Base-by-base conservation (phyloP, 2,797 vertebrate genomes). In the Xyrichtys novacula region DNA sequence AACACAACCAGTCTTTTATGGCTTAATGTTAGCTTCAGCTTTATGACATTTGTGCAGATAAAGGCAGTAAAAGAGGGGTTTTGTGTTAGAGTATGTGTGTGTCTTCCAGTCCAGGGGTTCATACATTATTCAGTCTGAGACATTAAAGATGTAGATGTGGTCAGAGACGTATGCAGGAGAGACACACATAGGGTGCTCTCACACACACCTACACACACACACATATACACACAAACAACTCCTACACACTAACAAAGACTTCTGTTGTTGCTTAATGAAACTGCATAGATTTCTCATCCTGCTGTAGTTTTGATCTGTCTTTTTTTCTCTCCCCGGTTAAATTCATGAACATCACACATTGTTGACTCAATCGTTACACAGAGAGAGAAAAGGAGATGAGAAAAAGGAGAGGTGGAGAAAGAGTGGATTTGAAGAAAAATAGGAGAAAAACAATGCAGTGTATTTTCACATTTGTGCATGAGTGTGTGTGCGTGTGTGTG, bases 91-190 rank as follows among this genome's bases (percentile, higher is more conserved):
- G 64, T 61, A 62, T 52, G 66, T 64, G 67, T 76, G 63, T 42
- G 61, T 73, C 48, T 70, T 60, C 61, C 59, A 86, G 83, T 71
- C 79, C 76, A 81, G 63, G 64, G 74, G 76, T 76, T 89, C 85
- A 90, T 94, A 71, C 83, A 94, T 93, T 91, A 93, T 93, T 93
- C 87, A 94, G 73, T 74, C 57, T 70, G 47, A 77, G 70, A 80
- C 88, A 92, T 93, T 93, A 93, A 94, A 94, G 92, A 94, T 94
- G 92, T 90, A 94, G 87, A 92, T 89, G 87, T 83, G 87, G 88
- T 89, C 88, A 86, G 81, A 90, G 80, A 92, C 85, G 83, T 86
- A 87, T 77, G 80, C 84, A 90, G 78, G 58, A 79, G 67, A 74
- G 40, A 56, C 75, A 69, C 72, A 83, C 54, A 36, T 63, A 49